These are phyloP conservation scores for Corvus moneduloides DNA, from an alignment of 2,113 vertebrate genomes.

Conservation along the genomic window DNA sequence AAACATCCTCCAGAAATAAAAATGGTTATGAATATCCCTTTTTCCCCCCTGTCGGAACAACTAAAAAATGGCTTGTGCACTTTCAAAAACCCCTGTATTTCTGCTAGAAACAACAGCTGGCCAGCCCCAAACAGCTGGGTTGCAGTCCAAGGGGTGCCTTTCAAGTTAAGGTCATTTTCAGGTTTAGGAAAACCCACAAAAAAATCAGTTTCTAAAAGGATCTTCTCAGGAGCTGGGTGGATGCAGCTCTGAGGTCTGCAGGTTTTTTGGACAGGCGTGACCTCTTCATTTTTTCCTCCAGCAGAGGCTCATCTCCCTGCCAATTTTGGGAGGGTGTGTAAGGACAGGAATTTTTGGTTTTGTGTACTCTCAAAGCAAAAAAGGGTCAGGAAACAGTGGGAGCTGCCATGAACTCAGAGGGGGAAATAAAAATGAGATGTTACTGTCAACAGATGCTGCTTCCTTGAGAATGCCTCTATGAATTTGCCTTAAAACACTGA, in stretches of 20 bases:
- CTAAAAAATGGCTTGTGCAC: neutral
- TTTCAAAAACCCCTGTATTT: neutral
- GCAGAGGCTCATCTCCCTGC: neutral
- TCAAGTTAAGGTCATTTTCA: neutral
- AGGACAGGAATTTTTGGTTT: slow-evolving; percentile 6
- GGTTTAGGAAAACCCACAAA: neutral
- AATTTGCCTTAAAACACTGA: neutral
- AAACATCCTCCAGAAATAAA: neutral
- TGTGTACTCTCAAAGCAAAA: neutral
- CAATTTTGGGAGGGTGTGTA: slow-evolving; percentile 29
- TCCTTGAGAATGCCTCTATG: neutral
- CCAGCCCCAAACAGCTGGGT: neutral
- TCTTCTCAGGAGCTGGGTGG: neutral
- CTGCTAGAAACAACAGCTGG: neutral
- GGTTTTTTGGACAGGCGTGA: neutral
- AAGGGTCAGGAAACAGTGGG: neutral
- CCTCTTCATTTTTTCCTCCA: neutral
- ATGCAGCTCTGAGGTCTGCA: neutral
- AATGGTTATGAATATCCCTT: neutral
- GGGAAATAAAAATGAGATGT: neutral
- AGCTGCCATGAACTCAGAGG: neutral
- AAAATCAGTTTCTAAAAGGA: neutral
- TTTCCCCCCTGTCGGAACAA: neutral
- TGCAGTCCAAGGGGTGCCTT: neutral
- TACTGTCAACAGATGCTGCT: neutral